phyloP scores from a whole-genome alignment of 2,113 vertebrate species.

The Andinoacara biseriatus region DNA sequence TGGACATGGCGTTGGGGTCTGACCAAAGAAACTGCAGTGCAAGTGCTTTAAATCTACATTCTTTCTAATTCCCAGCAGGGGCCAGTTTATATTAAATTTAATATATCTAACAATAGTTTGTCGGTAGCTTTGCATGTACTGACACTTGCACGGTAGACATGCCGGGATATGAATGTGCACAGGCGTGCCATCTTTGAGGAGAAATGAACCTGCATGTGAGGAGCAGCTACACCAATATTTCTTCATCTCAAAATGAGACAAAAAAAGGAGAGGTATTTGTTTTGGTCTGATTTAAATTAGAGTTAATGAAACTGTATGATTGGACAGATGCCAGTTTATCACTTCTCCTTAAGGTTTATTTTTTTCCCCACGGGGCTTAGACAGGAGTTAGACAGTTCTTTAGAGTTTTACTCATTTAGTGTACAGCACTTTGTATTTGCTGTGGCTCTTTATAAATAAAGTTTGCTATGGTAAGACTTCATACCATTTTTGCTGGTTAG shows the following conservation, averaged over 20 bases:
- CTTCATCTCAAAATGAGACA: background rate
- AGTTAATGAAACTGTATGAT: background rate
- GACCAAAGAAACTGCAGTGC: background rate
- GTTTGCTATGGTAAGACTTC: too few species aligned
- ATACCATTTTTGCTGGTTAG: too few species aligned
- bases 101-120: background rate
- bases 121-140: background rate
- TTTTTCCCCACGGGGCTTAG: background rate
- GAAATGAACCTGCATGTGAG: background rate
- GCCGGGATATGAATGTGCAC: background rate
- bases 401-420: too few species aligned
- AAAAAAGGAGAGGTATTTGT: background rate
- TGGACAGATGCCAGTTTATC: background rate
- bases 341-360: background rate
- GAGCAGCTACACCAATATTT: background rate
- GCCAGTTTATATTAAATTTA: background rate
- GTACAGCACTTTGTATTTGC: too few species aligned
- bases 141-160: background rate
- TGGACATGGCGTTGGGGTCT: background rate
- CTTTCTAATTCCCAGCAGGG: background rate
- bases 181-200: background rate
- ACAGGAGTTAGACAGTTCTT: too few species aligned
- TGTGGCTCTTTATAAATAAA: too few species aligned
- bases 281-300: background rate
- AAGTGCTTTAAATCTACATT: accelerated